A percentile compares a stretch with the other conserved stretches of the same genome.
Conservation (phyloP, 2,113 vertebrate genomes). For the Lamprologus sp. region DNA sequence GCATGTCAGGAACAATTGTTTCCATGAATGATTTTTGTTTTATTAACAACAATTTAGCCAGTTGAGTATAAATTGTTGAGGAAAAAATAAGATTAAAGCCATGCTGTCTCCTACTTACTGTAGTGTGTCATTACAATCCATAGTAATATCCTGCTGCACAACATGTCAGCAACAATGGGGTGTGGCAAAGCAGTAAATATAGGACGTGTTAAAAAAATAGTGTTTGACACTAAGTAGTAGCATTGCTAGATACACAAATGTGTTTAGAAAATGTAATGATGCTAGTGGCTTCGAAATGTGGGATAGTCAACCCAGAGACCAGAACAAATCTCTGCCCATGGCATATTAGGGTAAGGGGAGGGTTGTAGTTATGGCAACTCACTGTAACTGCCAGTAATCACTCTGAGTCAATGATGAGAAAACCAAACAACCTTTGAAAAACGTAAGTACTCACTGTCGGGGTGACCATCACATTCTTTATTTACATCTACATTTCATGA, state of each 20-base stretch:
- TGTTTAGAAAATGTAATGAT: neutral
- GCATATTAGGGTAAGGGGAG: neutral
- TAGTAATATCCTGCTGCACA: neutral
- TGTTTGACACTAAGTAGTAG: neutral
- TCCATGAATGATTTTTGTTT: neutral
- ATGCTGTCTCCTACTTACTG: neutral
- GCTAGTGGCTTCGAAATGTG: neutral
- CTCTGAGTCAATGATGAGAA: neutral
- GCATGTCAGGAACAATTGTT: neutral
- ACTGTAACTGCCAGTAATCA: neutral
- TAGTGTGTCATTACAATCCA: neutral
- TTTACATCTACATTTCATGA: neutral
- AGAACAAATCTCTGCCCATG: neutral
- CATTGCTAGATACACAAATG: neutral
- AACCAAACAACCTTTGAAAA: neutral
- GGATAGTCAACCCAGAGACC: neutral
- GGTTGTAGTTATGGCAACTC: neutral
- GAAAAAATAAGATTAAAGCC: neutral
- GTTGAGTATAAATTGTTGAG: neutral
- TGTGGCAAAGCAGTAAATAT: neutral
- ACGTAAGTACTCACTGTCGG: neutral
- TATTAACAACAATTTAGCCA: neutral
- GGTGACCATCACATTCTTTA: neutral
- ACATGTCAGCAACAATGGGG: neutral
- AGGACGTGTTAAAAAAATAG: neutral